phyloP scores from a whole-genome alignment of 2,113 vertebrate genomes.

The Lycaon pictus region DNA sequence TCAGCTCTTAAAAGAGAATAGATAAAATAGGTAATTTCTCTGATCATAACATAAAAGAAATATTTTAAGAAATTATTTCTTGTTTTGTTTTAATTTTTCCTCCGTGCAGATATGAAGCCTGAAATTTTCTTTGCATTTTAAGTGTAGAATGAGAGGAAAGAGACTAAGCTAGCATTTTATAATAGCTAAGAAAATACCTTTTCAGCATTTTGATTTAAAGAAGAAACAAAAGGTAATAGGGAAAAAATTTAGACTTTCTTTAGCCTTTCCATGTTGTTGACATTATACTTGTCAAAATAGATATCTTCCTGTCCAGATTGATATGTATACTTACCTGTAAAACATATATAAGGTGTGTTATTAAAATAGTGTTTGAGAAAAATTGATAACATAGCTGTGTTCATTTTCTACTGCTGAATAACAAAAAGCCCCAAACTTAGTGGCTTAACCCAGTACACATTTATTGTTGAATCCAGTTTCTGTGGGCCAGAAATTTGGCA shows the following conservation, averaged over 20 bases:
- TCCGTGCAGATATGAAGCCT: conserved; percentile 15
- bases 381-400: background rate
- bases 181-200: conserved; percentile 50
- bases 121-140: conserved; percentile 57
- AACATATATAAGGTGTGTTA: background rate
- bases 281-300: background rate
- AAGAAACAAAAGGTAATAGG: conserved; percentile 32
- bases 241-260: conserved; percentile 10
- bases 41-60: conserved; percentile 55
- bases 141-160: conserved; percentile 40
- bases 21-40: conserved; percentile 51
- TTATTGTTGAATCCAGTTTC: background rate
- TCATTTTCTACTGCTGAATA: background rate
- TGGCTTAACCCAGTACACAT: background rate
- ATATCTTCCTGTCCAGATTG: background rate
- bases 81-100: conserved; percentile 57
- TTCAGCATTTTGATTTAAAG: conserved; percentile 52
- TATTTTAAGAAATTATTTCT: conserved; percentile 46
- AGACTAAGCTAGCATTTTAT: conserved; percentile 44
- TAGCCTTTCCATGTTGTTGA: conserved; percentile 55
- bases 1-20: conserved; percentile 40
- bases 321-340: background rate
- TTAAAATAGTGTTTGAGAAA: conserved; percentile 52
- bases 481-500: background rate
- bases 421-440: background rate